phyloP scores from a whole-genome alignment of 64 coral and sea anemone species.

The Stylophora pistillata region DNA sequence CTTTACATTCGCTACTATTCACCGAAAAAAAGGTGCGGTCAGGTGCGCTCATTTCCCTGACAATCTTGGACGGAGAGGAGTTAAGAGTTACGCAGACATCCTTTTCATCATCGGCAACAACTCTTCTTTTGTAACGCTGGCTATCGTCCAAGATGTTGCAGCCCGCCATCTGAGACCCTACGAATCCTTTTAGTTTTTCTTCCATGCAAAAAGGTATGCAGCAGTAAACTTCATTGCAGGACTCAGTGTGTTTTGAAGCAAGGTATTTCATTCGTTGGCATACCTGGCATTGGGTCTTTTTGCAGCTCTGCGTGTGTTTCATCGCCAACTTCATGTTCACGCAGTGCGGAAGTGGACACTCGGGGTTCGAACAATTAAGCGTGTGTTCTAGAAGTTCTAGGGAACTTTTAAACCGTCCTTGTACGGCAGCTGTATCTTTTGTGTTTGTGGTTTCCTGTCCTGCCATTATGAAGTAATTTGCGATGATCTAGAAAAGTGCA shows the following conservation, averaged over 20 bases:
- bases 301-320: constrained; percentile 23
- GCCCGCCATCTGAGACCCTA: not conserved
- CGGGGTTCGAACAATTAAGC: not conserved
- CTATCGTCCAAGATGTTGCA: too few relatives aligned
- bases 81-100: too few relatives aligned
- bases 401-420: not conserved
- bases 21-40: not conserved
- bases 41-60: not conserved
- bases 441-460: not conserved
- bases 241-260: not conserved
- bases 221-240: not conserved
- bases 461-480: not conserved
- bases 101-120: not conserved
- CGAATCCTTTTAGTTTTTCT: not conserved
- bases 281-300: not conserved
- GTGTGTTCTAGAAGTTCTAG: not conserved
- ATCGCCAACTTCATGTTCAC: constrained; percentile 18
- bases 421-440: not conserved
- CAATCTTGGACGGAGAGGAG: not conserved
- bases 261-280: not conserved
- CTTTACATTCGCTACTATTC: not conserved
- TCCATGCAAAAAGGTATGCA: constrained; percentile 17
- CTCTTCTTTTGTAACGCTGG: not conserved
- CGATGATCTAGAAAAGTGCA: not conserved
- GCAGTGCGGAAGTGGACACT: constrained; percentile 1